These are phyloP conservation scores for Ophion ellenae DNA, from an alignment of 2,888 invertebrate species.

Conservation along the genomic window DNA sequence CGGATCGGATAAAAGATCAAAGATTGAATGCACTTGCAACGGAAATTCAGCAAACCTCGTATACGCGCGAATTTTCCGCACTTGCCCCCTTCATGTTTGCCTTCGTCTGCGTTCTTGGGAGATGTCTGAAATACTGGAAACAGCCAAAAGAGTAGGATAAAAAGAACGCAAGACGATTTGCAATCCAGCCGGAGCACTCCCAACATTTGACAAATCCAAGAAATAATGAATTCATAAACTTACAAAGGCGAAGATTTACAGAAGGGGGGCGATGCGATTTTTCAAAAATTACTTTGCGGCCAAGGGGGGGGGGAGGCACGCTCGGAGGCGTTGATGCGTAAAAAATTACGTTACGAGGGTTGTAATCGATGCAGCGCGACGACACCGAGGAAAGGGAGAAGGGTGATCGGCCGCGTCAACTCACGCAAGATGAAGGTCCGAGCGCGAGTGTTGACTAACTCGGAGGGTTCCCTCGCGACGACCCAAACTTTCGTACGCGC, in stretches of 20 bases:
- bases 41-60: too few species aligned
- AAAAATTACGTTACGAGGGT: constrained; percentile 74
- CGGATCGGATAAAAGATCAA: too few species aligned
- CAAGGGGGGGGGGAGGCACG: constrained; percentile 60
- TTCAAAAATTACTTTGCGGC: constrained; percentile 50
- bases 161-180: too few species aligned
- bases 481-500: constrained; percentile 56
- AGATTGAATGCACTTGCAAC: too few species aligned
- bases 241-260: background rate
- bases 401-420: constrained; percentile 20
- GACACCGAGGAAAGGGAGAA: constrained; percentile 42
- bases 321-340: constrained; percentile 79
- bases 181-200: too few species aligned
- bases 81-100: too few species aligned
- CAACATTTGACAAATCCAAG: too few species aligned
- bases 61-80: too few species aligned
- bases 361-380: constrained; percentile 68
- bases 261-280: constrained; percentile 24
- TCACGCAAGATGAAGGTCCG: background rate
- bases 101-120: too few species aligned
- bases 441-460: constrained; percentile 29
- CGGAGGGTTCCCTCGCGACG: constrained; percentile 23
- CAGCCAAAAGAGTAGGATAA: too few species aligned
- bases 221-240: background rate
- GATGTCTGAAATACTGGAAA: too few species aligned